A percentile compares a stretch with the other conserved stretches of the same genome.
These are phyloP conservation scores for Gallinago nigripennis DNA, from an alignment of 2,797 vertebrate species.

Conservation along the genomic window DNA sequence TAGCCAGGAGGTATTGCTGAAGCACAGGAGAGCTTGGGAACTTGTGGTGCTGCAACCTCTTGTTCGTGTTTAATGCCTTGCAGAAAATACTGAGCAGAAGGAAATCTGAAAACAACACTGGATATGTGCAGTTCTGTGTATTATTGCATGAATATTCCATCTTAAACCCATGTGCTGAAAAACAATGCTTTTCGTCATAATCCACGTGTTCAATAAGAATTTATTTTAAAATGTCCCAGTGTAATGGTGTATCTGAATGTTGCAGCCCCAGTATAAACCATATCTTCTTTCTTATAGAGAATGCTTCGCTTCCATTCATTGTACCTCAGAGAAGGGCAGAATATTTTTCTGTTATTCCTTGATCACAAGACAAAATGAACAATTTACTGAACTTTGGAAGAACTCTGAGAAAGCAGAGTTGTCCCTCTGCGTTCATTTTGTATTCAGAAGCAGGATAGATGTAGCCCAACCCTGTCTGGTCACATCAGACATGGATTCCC, in stretches of 20 bases:
- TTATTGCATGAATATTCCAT: not conserved
- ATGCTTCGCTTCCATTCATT: not conserved
- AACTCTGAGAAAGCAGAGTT: not conserved
- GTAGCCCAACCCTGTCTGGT: not conserved
- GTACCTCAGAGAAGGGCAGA: not conserved
- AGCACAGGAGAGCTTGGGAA: not conserved
- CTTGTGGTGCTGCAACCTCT: rapidly evolving
- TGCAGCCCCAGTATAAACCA: not conserved
- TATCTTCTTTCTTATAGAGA: not conserved
- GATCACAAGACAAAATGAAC: not conserved
- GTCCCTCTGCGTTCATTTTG: not conserved
- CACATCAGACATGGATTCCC: not conserved
- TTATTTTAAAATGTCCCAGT: not conserved
- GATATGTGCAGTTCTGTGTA: not conserved
- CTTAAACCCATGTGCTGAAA: not conserved
- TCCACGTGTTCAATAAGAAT: not conserved
- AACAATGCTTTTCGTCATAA: not conserved
- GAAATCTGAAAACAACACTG: not conserved
- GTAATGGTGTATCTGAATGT: not conserved
- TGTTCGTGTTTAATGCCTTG: not conserved
- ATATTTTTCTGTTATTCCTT: not conserved
- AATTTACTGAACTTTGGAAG: not conserved
- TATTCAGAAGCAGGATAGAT: not conserved
- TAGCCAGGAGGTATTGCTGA: not conserved
- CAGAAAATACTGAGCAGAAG: not conserved